These are phyloP conservation scores for Sceloporus tristichus DNA, from an alignment of 2,113 vertebrate species.

Conservation along the genomic window DNA sequence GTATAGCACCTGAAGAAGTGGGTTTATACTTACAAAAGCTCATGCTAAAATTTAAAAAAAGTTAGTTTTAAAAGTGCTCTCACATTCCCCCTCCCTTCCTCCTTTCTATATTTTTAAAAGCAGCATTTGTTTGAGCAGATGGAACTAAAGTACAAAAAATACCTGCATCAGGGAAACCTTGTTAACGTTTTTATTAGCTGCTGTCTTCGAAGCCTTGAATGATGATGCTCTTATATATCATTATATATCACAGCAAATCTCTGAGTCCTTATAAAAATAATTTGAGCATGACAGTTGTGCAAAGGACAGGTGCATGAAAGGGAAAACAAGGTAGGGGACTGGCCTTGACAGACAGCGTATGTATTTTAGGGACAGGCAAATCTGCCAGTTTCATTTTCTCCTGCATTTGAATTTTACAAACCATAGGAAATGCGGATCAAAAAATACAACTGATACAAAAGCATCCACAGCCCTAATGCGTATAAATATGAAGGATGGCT, in stretches of 20 bases:
- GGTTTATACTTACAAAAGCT: too few relatives aligned
- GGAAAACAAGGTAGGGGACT: slow-evolving; percentile 62
- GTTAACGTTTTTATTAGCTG: slow-evolving; percentile 68
- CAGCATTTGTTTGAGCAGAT: slow-evolving; percentile 57
- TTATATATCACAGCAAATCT: slow-evolving; percentile 69
- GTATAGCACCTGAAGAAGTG: too few relatives aligned
- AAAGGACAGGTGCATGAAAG: slow-evolving; percentile 62
- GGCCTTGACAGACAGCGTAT: background rate
- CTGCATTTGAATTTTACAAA: background rate
- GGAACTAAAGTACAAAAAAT: slow-evolving; percentile 62
- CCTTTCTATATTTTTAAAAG: slow-evolving; percentile 29
- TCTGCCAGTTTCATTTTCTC: background rate
- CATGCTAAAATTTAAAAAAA: too few relatives aligned
- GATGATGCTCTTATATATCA: slow-evolving; percentile 71
- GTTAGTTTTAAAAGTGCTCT: too few relatives aligned
- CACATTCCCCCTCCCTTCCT: background rate
- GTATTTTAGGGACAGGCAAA: background rate
- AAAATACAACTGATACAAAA: too few relatives aligned
- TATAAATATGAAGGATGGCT: too few relatives aligned
- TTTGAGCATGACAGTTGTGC: slow-evolving; percentile 58
- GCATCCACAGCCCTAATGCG: too few relatives aligned
- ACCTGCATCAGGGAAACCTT: slow-evolving; percentile 63
- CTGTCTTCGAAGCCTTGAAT: slow-evolving; percentile 75
- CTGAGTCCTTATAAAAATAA: slow-evolving; percentile 61
- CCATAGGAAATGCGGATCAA: too few relatives aligned